Conservation (phyloP, 2,797 vertebrate species). For the Pangasius macronema region DNA sequence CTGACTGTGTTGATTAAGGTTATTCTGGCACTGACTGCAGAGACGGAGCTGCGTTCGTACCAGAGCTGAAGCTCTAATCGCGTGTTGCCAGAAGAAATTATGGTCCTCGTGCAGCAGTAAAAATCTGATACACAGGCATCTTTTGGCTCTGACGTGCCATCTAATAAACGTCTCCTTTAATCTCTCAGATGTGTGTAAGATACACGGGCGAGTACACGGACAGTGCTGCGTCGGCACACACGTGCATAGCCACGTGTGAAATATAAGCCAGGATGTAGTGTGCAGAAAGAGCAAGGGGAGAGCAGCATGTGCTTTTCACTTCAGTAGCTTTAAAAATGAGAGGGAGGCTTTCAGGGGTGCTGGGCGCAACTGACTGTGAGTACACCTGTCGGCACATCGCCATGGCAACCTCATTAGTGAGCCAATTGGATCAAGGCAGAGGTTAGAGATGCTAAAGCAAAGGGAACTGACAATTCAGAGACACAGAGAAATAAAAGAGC, state of each 20-base stretch:
- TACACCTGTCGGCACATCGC: slow-evolving; percentile 55
- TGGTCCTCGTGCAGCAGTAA: background rate
- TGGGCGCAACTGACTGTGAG: slow-evolving; percentile 44
- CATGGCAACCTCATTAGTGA: slow-evolving; percentile 60
- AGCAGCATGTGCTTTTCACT: slow-evolving; percentile 50
- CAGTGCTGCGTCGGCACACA: background rate
- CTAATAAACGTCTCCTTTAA: background rate
- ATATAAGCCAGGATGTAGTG: background rate
- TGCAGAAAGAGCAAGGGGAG: slow-evolving; percentile 12
- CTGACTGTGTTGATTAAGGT: background rate
- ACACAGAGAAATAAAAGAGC: background rate
- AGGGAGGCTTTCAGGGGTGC: slow-evolving; percentile 20
- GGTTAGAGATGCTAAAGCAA: slow-evolving; percentile 42
- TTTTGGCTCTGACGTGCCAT: background rate
- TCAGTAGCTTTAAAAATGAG: slow-evolving; percentile 46
- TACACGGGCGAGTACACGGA: background rate
- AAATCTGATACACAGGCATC: background rate
- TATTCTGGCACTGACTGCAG: background rate
- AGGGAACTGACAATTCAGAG: slow-evolving; percentile 10
- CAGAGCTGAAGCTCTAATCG: background rate
- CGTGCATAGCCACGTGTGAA: background rate
- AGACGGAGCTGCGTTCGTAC: background rate
- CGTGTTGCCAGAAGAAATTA: background rate
- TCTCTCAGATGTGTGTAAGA: background rate
- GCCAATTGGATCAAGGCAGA: slow-evolving; percentile 44